Conservation (phyloP, 2,888 invertebrate species). For the Caenorhabditis macrosperma region DNA sequence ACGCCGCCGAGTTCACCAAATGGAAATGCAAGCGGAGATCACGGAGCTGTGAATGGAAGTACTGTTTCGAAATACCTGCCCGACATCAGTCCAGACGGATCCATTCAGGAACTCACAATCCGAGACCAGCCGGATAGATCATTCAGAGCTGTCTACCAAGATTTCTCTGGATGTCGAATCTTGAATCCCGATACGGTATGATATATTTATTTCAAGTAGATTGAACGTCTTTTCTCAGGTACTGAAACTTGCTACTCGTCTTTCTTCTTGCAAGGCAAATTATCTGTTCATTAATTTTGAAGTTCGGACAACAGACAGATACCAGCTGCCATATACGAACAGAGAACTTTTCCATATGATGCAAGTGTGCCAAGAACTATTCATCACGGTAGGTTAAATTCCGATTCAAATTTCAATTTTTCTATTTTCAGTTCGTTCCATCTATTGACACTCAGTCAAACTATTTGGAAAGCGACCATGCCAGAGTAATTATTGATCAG, state of each 20-base stretch:
- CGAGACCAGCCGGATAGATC: constrained; percentile 83
- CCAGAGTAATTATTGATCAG: constrained; percentile 67
- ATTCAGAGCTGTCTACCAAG: constrained; percentile 83
- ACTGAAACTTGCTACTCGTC: constrained; percentile 69
- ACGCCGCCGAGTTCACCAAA: neutral
- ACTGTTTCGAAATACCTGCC: constrained; percentile 31
- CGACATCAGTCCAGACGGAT: constrained; percentile 55
- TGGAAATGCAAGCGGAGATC: constrained; percentile 13
- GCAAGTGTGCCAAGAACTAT: constrained; percentile 75
- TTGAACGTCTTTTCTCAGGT: constrained; percentile 44
- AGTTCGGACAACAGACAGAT: constrained; percentile 76
- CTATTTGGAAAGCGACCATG: constrained; percentile 69
- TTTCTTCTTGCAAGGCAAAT: constrained; percentile 76
- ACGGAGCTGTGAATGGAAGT: constrained; percentile 6
- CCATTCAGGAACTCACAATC: constrained; percentile 59
- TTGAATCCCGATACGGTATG: constrained; percentile 73
- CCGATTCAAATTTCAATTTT: neutral
- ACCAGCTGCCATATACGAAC: constrained; percentile 76
- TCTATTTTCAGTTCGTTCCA: constrained; percentile 68
- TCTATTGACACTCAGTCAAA: constrained; percentile 77
- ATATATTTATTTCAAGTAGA: no score
- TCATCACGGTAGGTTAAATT: constrained; percentile 61
- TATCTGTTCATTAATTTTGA: constrained; percentile 77
- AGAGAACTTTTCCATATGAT: constrained; percentile 77
- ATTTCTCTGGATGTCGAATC: constrained; percentile 82